Evolutionary conservation across 2,797 vertebrate genomes (phyloP), one percentile per base, ranked within the genome.

Genomic region (Selene dorsalis): DNA sequence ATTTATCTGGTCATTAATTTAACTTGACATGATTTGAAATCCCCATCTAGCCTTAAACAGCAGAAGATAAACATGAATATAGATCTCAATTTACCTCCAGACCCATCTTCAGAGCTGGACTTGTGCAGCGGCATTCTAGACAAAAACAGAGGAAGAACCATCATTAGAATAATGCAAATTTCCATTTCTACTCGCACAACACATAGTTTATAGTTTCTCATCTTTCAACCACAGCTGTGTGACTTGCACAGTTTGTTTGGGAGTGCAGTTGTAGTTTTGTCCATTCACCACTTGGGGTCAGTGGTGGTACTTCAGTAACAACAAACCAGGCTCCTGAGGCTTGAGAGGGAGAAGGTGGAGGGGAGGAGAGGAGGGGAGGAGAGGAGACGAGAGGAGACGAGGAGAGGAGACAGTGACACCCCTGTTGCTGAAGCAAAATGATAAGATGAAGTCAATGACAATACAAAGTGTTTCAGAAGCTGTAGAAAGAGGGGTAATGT

Each of bases 71-170:
- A 63, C 4, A 14, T 64, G 7, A 58, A 56, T 56, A 58, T 69
- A 39, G 1, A 43, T 82, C 5, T 80, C 8, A 45, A 93, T 94
- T 95, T 90, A 99, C 98, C 97, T 94, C 96, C 95, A 84, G 96
- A 96, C 80, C 96, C 94, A 83, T 99, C 98, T 92, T 99, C 98
- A 1, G 96, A 99, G 92, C 95, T 97, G 82, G 97, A 99, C 93
- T 99, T 99, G 93, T 97, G 97, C 89, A 99, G 94, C 24, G 96
- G 90, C 76, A 96, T 93, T 90, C 98, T 99, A 78, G 72, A 86
- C 85, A 58, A 74, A 83, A 86, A 78, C 76, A 73, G 50, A 62
- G 1, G 57, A 22, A 57, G 1, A 28, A 28, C 22, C 1, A 62
- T 35, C 8, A 73, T 69, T 4, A 73, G 17, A 53, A 35, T 39